Conservation (phyloP, 53 echinoderm and acorn worm species). For the Hippasteria phrygiana region DNA sequence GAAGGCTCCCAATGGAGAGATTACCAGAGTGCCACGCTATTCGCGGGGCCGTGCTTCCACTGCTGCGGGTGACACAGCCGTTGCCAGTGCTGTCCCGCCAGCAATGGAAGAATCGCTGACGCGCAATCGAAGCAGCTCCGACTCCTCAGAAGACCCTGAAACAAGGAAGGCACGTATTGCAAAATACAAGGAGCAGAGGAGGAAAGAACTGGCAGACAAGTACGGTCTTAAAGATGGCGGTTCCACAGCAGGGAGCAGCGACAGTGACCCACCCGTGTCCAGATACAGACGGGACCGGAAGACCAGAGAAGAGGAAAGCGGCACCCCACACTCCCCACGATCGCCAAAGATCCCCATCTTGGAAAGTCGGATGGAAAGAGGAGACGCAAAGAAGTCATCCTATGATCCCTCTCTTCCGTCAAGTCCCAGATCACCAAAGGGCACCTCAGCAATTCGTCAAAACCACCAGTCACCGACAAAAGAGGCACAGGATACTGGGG, state of each 20-base stretch:
- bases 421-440: constrained; percentile 54
- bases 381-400: constrained; percentile 4
- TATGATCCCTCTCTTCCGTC: neutral
- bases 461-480: constrained; percentile 21
- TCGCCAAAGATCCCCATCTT: neutral
- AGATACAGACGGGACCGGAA: constrained; percentile 41
- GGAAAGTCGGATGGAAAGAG: neutral
- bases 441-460: neutral
- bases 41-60: constrained; percentile 25
- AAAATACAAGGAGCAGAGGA: constrained; percentile 94
- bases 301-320: constrained; percentile 36
- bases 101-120: neutral
- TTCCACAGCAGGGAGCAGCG: constrained; percentile 58
- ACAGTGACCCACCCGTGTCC: constrained; percentile 42
- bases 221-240: constrained; percentile 74
- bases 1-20: constrained; percentile 56
- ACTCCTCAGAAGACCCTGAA: constrained; percentile 80
- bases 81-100: neutral
- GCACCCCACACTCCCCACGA: neutral
- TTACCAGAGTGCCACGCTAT: constrained; percentile 34
- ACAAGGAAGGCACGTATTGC: constrained; percentile 79
- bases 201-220: constrained; percentile 90
- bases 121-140: constrained; percentile 75
- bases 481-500: constrained; percentile 1
- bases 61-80: constrained; percentile 1